These are phyloP conservation scores for Nebria ingens DNA, from an alignment of 1,140 invertebrate genomes.

Conservation along the genomic window DNA sequence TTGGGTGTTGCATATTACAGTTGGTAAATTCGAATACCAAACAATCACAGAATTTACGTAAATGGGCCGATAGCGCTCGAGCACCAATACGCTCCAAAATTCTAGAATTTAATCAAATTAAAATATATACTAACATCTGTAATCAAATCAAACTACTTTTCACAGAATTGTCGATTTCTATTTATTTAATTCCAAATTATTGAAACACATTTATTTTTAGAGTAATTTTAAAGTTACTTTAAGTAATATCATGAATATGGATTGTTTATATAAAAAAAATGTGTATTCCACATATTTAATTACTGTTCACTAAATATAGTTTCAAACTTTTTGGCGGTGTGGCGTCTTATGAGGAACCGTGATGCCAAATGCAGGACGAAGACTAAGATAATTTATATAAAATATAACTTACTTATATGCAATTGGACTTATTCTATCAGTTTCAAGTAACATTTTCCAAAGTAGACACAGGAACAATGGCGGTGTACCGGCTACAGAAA, in stretches of 20 bases:
- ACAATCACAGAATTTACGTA: conserved; percentile 92
- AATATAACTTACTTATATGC: conserved; percentile 72
- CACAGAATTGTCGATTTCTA: too few relatives aligned
- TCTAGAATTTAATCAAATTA: conserved; percentile 40
- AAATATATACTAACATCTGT: conserved; percentile 14
- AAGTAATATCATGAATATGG: too few relatives aligned
- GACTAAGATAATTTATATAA: conserved; percentile 11
- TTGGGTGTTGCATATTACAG: conserved; percentile 34
- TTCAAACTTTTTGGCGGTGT: too few relatives aligned
- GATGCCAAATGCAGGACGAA: too few relatives aligned
- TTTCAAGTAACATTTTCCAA: conserved; percentile 94
- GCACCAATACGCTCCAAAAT: conserved; percentile 90
- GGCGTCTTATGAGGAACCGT: too few relatives aligned
- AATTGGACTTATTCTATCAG: conserved; percentile 82
- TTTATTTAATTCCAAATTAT: too few relatives aligned
- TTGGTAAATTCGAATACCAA: conserved; percentile 85
- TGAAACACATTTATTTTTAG: too few relatives aligned
- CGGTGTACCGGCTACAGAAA: conserved; percentile 79
- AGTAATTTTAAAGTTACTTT: conserved; percentile 1
- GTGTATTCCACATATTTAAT: too few relatives aligned
- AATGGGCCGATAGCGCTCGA: conserved; percentile 75
- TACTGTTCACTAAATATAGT: too few relatives aligned
- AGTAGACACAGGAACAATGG: conserved; percentile 84
- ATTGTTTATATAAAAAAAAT: not conserved
- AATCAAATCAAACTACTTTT: too few relatives aligned